Percentiles rank a stretch among this genome's conserved stretches.
These are phyloP conservation scores for Micropterix aruncella DNA, from an alignment of 2,888 invertebrate species.

Conservation along the genomic window DNA sequence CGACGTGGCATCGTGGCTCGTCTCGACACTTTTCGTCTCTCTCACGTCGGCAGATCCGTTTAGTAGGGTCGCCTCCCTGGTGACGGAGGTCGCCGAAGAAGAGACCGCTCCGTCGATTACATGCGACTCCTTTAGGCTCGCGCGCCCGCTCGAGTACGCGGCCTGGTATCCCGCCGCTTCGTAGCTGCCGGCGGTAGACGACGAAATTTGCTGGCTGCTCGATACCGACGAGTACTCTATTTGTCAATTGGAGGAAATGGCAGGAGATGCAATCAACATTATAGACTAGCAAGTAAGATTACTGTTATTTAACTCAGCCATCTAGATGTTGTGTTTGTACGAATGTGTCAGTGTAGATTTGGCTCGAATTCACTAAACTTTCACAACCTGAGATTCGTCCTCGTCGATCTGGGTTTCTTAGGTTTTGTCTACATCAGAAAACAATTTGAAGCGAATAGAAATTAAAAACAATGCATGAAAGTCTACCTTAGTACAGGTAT, in stretches of 20 bases:
- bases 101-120: slow-evolving; percentile 18
- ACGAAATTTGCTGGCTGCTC: slow-evolving; percentile 19
- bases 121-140: slow-evolving; percentile 13
- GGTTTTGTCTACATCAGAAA: no score
- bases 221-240: slow-evolving; percentile 24
- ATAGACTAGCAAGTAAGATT: background rate
- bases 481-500: no score
- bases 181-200: slow-evolving; percentile 12
- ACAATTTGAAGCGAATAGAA: no score
- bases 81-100: slow-evolving; percentile 23
- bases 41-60: slow-evolving; percentile 22
- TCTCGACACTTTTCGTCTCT: slow-evolving; percentile 16
- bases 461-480: no score
- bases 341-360: slow-evolving; percentile 16
- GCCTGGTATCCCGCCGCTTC: slow-evolving; percentile 14
- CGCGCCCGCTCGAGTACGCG: slow-evolving; percentile 19
- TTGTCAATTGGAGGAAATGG: slow-evolving; percentile 5
- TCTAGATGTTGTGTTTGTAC: slow-evolving; percentile 8
- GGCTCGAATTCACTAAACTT: slow-evolving; percentile 17
- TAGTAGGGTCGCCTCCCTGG: slow-evolving; percentile 17
- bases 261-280: background rate
- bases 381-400: slow-evolving; percentile 12
- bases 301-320: background rate
- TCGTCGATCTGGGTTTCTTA: slow-evolving; percentile 1
- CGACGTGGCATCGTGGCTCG: slow-evolving; percentile 21